These are phyloP conservation scores for Tokudaia tokunoshimensis DNA, from an alignment of 2,797 vertebrate genomes.

Conservation along the genomic window DNA sequence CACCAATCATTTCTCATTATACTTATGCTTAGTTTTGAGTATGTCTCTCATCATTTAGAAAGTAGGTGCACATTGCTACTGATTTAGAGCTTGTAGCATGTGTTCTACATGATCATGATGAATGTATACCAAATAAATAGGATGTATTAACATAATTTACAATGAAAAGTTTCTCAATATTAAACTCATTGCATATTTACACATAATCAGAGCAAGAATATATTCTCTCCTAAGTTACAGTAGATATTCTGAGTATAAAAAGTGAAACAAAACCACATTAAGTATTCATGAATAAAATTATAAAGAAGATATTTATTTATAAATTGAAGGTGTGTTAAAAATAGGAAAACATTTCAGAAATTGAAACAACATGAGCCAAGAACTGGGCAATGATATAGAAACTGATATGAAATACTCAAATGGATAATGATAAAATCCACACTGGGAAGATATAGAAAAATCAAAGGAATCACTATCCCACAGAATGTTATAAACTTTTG, in stretches of 20 bases:
- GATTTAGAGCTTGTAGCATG: not conserved
- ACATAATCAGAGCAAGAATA: not conserved
- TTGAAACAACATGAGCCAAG: not conserved
- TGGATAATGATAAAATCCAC: not conserved
- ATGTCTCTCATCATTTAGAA: not conserved
- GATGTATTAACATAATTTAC: not conserved
- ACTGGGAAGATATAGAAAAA: not conserved
- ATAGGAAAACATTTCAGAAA: not conserved
- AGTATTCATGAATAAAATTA: not conserved
- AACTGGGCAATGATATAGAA: not conserved
- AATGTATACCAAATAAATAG: not conserved
- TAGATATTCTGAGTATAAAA: not conserved
- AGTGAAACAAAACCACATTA: not conserved
- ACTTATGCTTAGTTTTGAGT: not conserved
- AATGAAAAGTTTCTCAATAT: not conserved
- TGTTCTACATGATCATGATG: not conserved
- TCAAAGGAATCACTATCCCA: not conserved
- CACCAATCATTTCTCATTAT: not conserved
- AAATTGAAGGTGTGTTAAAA: not conserved
- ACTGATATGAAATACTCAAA: not conserved
- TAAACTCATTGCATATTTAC: not conserved
- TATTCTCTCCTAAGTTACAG: not conserved
- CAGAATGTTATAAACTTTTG: not conserved
- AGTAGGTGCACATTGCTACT: not conserved
- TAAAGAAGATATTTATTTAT: not conserved